Percentiles rank a stretch among this genome's conserved stretches.
Evolutionary conservation across 92 coral and sea anemone genomes (phyloP).

Genomic region (Epizoanthus illoricatus): DNA sequence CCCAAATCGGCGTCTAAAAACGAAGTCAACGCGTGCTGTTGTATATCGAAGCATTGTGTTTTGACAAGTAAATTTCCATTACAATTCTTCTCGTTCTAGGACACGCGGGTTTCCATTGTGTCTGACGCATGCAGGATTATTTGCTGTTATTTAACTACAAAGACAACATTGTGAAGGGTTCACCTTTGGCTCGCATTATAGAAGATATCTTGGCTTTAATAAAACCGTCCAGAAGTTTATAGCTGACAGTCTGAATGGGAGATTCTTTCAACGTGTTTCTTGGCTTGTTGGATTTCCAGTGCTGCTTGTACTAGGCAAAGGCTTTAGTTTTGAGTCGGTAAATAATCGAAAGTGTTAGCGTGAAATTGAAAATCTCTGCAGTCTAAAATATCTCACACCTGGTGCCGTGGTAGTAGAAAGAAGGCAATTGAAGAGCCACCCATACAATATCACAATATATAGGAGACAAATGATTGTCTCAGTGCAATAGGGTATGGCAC

Average conservation of each 20-base stretch:
- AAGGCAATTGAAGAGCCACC: constrained; percentile 41
- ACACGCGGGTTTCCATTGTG: constrained; percentile 65
- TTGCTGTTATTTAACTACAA: constrained; percentile 28
- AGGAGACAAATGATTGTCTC: constrained; percentile 44
- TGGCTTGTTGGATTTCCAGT: constrained; percentile 18
- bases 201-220: not conserved
- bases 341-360: constrained; percentile 24
- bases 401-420: constrained; percentile 36
- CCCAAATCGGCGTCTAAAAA: constrained; percentile 35
- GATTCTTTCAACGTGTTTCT: not conserved
- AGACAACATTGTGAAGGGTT: constrained; percentile 23
- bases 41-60: constrained; percentile 50
- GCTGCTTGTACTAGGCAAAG: not conserved
- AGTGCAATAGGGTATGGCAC: constrained; percentile 43
- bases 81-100: constrained; percentile 57
- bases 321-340: not conserved
- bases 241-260: not conserved
- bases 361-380: not conserved
- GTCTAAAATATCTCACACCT: constrained; percentile 49
- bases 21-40: constrained; percentile 55
- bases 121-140: constrained; percentile 70
- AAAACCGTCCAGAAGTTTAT: not conserved
- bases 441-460: constrained; percentile 47
- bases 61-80: constrained; percentile 71
- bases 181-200: constrained; percentile 27